Evolutionary conservation across 2,888 invertebrate species (phyloP).

Genomic region (Caprella mutica): DNA sequence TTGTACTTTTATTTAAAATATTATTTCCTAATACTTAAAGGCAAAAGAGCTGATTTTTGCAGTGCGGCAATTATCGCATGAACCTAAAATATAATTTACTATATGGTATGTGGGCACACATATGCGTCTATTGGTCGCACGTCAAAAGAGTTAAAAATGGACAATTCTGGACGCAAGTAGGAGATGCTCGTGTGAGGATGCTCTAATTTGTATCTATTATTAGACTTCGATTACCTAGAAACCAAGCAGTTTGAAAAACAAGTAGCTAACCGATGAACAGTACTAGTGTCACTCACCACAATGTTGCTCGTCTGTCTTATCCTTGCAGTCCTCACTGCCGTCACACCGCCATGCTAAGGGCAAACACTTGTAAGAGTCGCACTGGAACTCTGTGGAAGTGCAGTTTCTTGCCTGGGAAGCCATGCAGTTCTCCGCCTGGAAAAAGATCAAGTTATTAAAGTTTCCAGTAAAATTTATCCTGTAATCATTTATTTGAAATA

Average conservation of each 20-base stretch:
- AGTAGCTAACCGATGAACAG: not conserved
- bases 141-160: too few relatives aligned
- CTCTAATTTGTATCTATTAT: not conserved
- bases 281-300: not conserved
- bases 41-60: too few relatives aligned
- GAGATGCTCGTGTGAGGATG: not conserved
- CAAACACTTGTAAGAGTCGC: conserved; percentile 19
- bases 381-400: conserved; percentile 18
- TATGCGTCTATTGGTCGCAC: too few relatives aligned
- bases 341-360: conserved; percentile 19
- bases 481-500: not conserved
- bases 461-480: not conserved
- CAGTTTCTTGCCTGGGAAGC: not conserved
- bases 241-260: not conserved
- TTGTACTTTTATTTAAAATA: too few relatives aligned
- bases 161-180: too few relatives aligned
- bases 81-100: too few relatives aligned
- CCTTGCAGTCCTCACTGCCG: conserved; percentile 18
- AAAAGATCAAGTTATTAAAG: not conserved
- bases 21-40: too few relatives aligned
- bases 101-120: too few relatives aligned
- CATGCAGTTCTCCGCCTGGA: not conserved
- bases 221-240: not conserved
- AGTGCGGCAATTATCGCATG: too few relatives aligned
- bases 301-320: conserved; percentile 16